Percentiles rank a stretch among this genome's conserved stretches.
These are phyloP conservation scores for Erpetoichthys calabaricus DNA, from an alignment of 2,797 vertebrate species.

Conservation along the genomic window DNA sequence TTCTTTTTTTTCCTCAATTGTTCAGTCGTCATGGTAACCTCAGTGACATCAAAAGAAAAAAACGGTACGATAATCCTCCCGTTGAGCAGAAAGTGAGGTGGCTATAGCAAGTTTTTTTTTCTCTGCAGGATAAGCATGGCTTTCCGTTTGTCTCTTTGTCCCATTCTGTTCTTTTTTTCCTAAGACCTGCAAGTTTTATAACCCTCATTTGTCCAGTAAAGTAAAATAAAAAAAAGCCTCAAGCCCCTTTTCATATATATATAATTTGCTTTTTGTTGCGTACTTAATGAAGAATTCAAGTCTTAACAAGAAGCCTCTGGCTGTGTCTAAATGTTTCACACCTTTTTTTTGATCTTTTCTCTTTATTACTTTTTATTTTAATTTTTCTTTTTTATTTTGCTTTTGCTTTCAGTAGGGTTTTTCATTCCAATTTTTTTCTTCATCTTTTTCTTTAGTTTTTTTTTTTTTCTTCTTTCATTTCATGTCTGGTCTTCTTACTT, in stretches of 20 bases:
- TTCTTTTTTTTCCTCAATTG: constrained; percentile 41
- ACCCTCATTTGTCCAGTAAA: constrained; percentile 71
- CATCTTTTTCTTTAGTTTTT: constrained; percentile 7
- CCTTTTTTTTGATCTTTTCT: constrained; percentile 31
- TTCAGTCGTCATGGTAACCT: constrained; percentile 58
- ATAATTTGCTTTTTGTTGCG: constrained; percentile 48
- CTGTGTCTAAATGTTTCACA: constrained; percentile 46
- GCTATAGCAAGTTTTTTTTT: constrained; percentile 28
- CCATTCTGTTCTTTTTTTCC: constrained; percentile 35
- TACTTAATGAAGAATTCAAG: constrained; percentile 65
- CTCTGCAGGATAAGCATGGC: constrained; percentile 41
- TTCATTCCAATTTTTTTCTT: constrained; percentile 30
- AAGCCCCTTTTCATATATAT: constrained; percentile 33
- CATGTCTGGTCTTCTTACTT: constrained; percentile 22
- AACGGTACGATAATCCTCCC: no score
- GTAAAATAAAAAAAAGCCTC: constrained; percentile 45
- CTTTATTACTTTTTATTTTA: constrained; percentile 28
- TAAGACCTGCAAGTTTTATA: constrained; percentile 62
- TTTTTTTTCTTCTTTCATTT: neutral
- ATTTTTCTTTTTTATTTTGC: constrained; percentile 40
- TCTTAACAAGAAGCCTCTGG: constrained; percentile 57
- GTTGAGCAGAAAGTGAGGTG: no score
- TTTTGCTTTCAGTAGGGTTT: constrained; percentile 15
- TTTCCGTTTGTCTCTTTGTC: constrained; percentile 34
- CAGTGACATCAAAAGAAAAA: constrained; percentile 45